Conservation (phyloP, 2,113 vertebrate genomes). For the Psittacara wagleri region DNA sequence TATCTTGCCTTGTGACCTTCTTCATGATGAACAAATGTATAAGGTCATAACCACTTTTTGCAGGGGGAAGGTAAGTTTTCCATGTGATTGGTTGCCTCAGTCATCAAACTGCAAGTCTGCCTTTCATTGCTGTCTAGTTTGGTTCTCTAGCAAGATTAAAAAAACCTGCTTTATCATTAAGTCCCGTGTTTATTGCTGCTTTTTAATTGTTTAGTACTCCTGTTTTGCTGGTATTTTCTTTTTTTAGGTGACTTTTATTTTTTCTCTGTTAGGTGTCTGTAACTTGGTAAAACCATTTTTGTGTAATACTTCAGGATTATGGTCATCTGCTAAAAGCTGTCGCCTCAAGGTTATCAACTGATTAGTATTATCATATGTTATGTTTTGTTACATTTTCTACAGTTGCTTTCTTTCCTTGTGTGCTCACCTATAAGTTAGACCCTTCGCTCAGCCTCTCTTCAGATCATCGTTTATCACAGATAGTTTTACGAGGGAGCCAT, state of each 20-base stretch:
- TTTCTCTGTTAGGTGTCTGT: background rate
- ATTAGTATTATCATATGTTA: background rate
- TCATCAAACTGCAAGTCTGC: background rate
- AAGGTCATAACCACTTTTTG: background rate
- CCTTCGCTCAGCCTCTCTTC: background rate
- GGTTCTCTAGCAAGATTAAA: background rate
- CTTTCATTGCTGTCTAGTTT: background rate
- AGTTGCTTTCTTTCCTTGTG: background rate
- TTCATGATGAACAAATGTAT: background rate
- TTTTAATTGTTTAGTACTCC: background rate
- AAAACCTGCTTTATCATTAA: background rate
- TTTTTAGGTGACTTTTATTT: background rate
- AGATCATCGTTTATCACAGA: background rate
- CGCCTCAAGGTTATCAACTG: background rate
- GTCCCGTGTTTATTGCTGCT: fast-evolving
- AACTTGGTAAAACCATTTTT: background rate
- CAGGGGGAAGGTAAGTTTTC: background rate
- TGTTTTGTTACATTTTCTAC: background rate
- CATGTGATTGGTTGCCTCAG: background rate
- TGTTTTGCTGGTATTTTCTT: background rate
- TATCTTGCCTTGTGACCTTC: background rate
- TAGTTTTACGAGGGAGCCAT: background rate
- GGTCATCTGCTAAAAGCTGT: background rate
- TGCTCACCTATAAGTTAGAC: background rate
- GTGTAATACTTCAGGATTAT: background rate